phyloP scores from a whole-genome alignment of 2,113 vertebrate species.

The Salvelinus fontinalis region DNA sequence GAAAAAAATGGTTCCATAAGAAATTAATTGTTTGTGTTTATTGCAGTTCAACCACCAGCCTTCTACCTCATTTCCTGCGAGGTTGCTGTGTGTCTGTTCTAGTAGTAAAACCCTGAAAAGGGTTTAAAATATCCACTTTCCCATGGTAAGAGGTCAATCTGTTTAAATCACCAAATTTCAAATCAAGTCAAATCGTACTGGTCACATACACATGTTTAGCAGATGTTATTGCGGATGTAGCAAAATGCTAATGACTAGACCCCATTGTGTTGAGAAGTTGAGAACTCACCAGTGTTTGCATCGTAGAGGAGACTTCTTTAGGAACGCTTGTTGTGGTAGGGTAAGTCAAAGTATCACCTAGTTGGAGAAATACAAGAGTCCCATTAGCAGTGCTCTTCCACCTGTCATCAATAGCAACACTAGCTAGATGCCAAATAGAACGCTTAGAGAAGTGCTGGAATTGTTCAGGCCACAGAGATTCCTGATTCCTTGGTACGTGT shows the following conservation, averaged over 20 bases:
- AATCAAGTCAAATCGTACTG: no score
- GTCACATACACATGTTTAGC: no score
- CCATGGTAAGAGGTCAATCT: not conserved
- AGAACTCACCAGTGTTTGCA: slow-evolving; percentile 59
- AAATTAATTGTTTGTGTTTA: slow-evolving; percentile 40
- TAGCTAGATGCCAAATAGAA: not conserved
- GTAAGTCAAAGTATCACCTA: slow-evolving; percentile 56
- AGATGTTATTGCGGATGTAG: no score
- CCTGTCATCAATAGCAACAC: not conserved
- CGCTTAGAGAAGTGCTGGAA: slow-evolving; percentile 1
- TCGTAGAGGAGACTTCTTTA: slow-evolving; percentile 41
- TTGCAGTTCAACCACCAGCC: slow-evolving; percentile 12
- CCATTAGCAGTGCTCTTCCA: not conserved
- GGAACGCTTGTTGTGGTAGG: slow-evolving; percentile 52
- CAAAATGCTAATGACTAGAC: no score
- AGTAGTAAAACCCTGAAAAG: not conserved
- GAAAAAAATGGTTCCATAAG: slow-evolving; percentile 47
- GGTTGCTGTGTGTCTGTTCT: slow-evolving; percentile 16
- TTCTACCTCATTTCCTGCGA: slow-evolving; percentile 38
- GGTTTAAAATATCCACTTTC: not conserved
- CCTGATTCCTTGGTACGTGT: not conserved
- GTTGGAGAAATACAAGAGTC: slow-evolving; percentile 14
- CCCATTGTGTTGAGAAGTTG: not conserved
- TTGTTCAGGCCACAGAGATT: slow-evolving; percentile 34
- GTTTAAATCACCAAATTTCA: not conserved